Conservation (phyloP, 2,797 vertebrate species). For the Aselliscus stoliczkanus region DNA sequence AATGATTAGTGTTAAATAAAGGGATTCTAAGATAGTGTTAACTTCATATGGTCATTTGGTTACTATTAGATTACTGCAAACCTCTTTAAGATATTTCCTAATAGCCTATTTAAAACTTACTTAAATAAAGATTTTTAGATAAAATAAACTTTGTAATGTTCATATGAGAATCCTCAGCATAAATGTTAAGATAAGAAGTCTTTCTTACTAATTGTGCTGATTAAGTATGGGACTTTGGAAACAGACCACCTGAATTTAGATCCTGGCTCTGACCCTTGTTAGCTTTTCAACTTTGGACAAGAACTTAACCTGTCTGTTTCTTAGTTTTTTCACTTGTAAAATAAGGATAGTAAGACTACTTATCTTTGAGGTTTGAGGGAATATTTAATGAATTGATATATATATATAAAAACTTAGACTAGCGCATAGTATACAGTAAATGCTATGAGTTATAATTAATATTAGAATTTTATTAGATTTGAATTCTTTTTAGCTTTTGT, state of each 20-base stretch:
- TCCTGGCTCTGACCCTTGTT: background rate
- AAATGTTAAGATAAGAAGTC: background rate
- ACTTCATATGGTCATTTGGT: background rate
- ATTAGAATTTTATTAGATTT: background rate
- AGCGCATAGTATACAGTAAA: background rate
- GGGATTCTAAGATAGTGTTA: background rate
- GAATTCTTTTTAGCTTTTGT: background rate
- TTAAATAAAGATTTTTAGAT: background rate
- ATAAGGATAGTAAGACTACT: background rate
- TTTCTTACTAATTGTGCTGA: background rate
- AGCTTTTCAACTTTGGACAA: background rate
- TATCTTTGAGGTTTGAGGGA: background rate
- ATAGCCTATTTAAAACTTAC: background rate
- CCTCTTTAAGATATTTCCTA: background rate
- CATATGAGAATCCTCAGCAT: background rate
- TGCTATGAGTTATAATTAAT: background rate
- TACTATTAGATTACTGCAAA: background rate
- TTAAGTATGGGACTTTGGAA: background rate
- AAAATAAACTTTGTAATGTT: background rate
- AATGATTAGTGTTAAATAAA: background rate
- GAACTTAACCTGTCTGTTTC: background rate
- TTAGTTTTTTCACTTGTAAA: background rate
- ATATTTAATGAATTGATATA: background rate
- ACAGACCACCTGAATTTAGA: background rate
- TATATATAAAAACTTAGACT: background rate